A percentile compares a stretch with the other conserved stretches of the same genome.
These are phyloP conservation scores for Panzeria rudis DNA, from an alignment of 2,888 invertebrate genomes.

Conservation along the genomic window DNA sequence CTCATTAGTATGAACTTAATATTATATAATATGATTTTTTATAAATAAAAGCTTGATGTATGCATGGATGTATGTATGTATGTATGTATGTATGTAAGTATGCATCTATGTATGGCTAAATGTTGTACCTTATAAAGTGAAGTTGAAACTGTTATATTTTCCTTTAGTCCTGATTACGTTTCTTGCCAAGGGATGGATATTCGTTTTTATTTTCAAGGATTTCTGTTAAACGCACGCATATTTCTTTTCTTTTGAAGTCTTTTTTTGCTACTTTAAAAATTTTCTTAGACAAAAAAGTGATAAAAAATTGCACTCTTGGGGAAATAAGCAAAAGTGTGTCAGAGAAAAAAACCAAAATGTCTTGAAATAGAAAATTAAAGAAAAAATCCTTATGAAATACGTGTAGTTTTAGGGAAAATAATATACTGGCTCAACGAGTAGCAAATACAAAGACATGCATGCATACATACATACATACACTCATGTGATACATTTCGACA, in stretches of 20 bases:
- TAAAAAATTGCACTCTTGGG: conserved; percentile 59
- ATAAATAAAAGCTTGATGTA: no score
- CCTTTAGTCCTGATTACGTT: neutral
- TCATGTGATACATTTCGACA: neutral
- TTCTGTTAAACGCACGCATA: conserved; percentile 40
- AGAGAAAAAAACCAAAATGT: conserved; percentile 9
- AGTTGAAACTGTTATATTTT: neutral
- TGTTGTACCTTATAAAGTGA: conserved; percentile 1
- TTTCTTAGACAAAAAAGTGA: conserved; percentile 34
- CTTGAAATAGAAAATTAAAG: conserved; percentile 3
- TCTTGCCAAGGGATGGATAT: neutral
- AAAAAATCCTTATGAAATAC: conserved; percentile 5
- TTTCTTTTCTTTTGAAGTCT: neutral
- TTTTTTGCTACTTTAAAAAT: neutral
- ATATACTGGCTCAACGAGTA: conserved; percentile 8
- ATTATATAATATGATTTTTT: neutral
- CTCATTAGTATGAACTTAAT: neutral
- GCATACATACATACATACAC: neutral
- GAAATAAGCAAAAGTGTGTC: conserved; percentile 47
- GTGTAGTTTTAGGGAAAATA: conserved; percentile 6
- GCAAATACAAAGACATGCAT: neutral
- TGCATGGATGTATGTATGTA: neutral
- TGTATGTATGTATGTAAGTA: neutral
- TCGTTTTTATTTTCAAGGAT: conserved; percentile 40
- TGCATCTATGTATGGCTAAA: no score